These are phyloP conservation scores for Calonectris borealis DNA, from an alignment of 2,113 vertebrate species.

Conservation along the genomic window DNA sequence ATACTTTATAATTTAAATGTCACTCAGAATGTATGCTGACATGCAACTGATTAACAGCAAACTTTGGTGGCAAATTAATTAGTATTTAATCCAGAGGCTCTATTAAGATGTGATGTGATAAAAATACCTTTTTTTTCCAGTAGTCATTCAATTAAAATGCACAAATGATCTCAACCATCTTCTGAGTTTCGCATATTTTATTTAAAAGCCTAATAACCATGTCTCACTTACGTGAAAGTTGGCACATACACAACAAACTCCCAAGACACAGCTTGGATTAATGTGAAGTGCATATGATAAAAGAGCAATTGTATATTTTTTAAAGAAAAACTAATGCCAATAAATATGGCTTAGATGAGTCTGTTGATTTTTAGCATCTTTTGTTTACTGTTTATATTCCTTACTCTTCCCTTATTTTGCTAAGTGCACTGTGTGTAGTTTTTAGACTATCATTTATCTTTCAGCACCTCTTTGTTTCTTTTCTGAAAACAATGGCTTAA, in stretches of 20 bases:
- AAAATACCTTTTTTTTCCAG: constrained; percentile 17
- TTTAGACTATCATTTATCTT: neutral
- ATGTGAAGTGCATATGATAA: constrained; percentile 23
- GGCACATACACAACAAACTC: constrained; percentile 35
- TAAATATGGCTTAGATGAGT: neutral
- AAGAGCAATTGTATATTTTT: constrained; percentile 33
- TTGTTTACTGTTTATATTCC: neutral
- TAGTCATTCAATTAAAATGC: constrained; percentile 42
- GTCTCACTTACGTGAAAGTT: constrained; percentile 42
- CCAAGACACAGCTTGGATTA: constrained; percentile 46
- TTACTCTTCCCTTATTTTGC: neutral
- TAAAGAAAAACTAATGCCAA: neutral
- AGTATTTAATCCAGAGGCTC: constrained; percentile 67
- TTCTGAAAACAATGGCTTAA: neutral
- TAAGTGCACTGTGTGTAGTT: neutral
- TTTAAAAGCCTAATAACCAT: constrained; percentile 58
- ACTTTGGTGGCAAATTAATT: constrained; percentile 73
- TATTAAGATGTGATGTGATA: constrained; percentile 62
- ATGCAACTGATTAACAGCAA: constrained; percentile 70
- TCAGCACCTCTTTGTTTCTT: constrained; percentile 10
- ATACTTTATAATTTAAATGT: constrained; percentile 73
- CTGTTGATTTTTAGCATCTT: neutral
- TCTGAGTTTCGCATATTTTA: constrained; percentile 43
- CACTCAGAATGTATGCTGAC: constrained; percentile 61
- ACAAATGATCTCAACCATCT: neutral